These are phyloP conservation scores for Stenodera caucasica DNA, from an alignment of 2,888 invertebrate species.

Conservation along the genomic window DNA sequence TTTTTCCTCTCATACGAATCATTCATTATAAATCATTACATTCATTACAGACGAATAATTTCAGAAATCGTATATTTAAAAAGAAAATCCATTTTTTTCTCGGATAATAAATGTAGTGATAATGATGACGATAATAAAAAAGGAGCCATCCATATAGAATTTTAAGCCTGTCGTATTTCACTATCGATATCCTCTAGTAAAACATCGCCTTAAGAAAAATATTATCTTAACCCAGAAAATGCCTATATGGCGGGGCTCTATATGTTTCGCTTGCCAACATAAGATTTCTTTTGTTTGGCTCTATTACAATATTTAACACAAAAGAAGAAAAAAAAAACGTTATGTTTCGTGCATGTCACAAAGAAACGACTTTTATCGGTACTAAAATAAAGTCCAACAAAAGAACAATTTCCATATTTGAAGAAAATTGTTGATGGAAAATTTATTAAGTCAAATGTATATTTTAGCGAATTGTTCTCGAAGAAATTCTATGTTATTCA, in stretches of 20 bases:
- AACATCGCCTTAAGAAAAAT: background rate
- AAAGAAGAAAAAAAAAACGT: background rate
- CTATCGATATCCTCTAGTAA: background rate
- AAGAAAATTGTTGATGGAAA: background rate
- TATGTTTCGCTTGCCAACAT: no score
- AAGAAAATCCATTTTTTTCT: no score
- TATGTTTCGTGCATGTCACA: background rate
- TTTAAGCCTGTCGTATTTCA: background rate
- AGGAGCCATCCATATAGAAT: background rate
- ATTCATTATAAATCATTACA: background rate
- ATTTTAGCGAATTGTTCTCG: no score
- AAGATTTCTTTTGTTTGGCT: background rate
- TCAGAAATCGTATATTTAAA: background rate
- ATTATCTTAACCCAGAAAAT: conserved; percentile 7
- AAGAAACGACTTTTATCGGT: background rate
- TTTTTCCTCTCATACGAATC: background rate
- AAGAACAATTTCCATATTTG: background rate
- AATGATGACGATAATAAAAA: background rate
- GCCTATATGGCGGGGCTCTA: no score
- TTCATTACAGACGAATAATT: background rate
- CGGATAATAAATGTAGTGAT: background rate
- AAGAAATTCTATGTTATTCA: no score
- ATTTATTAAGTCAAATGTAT: no score
- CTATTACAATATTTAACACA: background rate
- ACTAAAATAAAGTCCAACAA: background rate